Evolutionary conservation across 2,888 invertebrate genomes (phyloP).

Genomic region (Agrotis clavis): DNA sequence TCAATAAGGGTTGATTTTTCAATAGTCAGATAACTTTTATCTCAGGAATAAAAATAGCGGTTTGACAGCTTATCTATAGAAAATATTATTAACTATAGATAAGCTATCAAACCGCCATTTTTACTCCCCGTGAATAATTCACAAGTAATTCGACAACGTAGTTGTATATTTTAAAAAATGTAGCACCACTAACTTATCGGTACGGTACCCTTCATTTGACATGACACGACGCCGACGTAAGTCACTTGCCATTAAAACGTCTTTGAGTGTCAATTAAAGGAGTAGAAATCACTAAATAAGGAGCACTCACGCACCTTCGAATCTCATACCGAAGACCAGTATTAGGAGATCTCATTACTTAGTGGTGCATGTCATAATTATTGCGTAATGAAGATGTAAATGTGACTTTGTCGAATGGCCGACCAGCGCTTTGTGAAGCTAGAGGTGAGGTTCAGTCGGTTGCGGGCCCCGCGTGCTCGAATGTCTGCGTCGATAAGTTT

Average conservation of each 20-base stretch:
- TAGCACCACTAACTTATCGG: background rate
- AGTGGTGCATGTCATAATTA: conserved; percentile 38
- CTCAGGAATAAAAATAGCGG: no score
- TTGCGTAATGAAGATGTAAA: conserved; percentile 13
- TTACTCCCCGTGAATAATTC: no score
- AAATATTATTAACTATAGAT: no score
- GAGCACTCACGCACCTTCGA: conserved; percentile 20
- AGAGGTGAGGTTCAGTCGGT: conserved; percentile 55
- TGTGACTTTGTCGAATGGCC: conserved; percentile 45
- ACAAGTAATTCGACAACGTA: conserved; percentile 31
- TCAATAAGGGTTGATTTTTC: no score
- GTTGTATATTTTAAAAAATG: conserved; percentile 3
- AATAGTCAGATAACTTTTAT: no score
- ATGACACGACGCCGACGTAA: conserved; percentile 36
- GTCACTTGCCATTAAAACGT: conserved; percentile 60
- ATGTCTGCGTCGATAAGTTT: conserved; percentile 21
- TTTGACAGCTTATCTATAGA: no score
- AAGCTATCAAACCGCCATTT: no score
- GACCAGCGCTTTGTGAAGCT: conserved; percentile 36
- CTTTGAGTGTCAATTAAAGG: conserved; percentile 40
- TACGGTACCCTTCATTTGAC: conserved; percentile 30
- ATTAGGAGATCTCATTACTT: conserved; percentile 14
- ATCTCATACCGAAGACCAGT: conserved; percentile 38
- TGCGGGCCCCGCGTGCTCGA: conserved; percentile 22
- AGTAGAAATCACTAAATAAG: conserved; percentile 1